A percentile compares a stretch with the other conserved stretches of the same genome.
Conservation (phyloP, 2,113 vertebrate genomes). For the Dolichotis patagonum region DNA sequence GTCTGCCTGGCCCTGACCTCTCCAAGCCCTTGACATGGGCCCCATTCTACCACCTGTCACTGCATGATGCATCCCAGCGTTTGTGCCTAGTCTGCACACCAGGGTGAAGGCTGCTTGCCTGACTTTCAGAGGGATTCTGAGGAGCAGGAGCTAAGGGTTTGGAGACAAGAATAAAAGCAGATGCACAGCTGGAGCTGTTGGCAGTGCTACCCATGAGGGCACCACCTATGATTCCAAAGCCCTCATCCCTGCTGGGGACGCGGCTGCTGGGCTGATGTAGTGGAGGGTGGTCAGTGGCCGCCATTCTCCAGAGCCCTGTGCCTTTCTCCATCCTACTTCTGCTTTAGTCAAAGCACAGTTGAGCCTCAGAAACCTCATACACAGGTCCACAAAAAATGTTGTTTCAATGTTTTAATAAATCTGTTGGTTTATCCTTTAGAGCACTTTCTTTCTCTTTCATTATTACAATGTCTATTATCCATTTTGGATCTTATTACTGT, state of each 20-base stretch:
- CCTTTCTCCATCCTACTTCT: background rate
- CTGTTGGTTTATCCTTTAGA: too few relatives aligned
- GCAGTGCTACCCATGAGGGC: rapidly evolving
- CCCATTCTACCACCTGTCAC: background rate
- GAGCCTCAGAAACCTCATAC: background rate
- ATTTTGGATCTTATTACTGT: too few relatives aligned
- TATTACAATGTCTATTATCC: too few relatives aligned
- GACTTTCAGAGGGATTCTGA: background rate
- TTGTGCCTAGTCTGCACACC: background rate
- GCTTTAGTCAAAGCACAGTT: rapidly evolving
- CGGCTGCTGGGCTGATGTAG: rapidly evolving
- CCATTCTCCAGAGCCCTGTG: background rate
- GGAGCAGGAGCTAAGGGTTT: background rate
- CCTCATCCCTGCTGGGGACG: rapidly evolving
- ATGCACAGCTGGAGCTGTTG: rapidly evolving
- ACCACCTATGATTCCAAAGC: rapidly evolving
- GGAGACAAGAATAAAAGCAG: rapidly evolving
- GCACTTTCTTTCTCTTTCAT: too few relatives aligned
- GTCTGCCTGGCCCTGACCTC: too few relatives aligned
- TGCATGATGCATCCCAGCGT: rapidly evolving
- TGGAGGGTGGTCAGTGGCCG: too few relatives aligned
- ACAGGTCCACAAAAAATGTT: background rate
- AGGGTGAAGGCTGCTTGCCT: background rate
- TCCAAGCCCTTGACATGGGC: rapidly evolving
- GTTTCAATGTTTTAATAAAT: background rate